Percentiles rank a stretch among this genome's conserved stretches.
Conservation (phyloP, 1,140 invertebrate genomes). For the Episyrphus balteatus region DNA sequence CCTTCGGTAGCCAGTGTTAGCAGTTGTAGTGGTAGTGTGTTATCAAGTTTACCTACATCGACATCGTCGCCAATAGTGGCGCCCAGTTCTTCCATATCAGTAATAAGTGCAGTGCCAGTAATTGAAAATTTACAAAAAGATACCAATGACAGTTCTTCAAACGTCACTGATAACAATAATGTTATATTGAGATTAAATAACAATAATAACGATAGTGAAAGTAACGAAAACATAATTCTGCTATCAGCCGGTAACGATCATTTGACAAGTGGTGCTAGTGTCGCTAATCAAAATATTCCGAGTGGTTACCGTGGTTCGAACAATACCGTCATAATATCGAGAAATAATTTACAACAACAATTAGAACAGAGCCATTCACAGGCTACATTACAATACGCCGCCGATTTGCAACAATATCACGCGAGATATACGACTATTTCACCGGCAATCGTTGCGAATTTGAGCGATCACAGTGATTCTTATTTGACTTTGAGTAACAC, state of each 20-base stretch:
- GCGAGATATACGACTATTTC: background rate
- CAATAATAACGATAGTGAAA: background rate
- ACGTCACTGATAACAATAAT: conserved; percentile 2
- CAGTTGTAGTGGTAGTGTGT: too few relatives aligned
- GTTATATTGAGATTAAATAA: too few relatives aligned
- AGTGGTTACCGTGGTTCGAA: conserved; percentile 19
- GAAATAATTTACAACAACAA: conserved; percentile 12
- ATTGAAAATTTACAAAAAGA: background rate
- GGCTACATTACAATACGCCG: conserved; percentile 8
- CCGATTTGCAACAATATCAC: background rate
- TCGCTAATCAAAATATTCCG: conserved; percentile 4
- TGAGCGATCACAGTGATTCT: conserved; percentile 6
- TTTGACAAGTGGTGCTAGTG: background rate
- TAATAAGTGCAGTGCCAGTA: too few relatives aligned
- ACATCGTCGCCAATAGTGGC: background rate
- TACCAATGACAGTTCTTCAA: background rate
- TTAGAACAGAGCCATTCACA: conserved; percentile 8
- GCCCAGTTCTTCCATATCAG: too few relatives aligned
- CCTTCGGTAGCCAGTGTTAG: background rate
- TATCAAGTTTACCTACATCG: background rate
- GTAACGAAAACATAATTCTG: background rate
- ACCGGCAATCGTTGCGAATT: background rate
- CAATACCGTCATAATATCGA: conserved; percentile 27
- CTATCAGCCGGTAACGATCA: background rate
- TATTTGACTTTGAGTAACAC: conserved; percentile 8